These are phyloP conservation scores for Brenthis daphne DNA, from an alignment of 2,888 invertebrate genomes.

Conservation along the genomic window DNA sequence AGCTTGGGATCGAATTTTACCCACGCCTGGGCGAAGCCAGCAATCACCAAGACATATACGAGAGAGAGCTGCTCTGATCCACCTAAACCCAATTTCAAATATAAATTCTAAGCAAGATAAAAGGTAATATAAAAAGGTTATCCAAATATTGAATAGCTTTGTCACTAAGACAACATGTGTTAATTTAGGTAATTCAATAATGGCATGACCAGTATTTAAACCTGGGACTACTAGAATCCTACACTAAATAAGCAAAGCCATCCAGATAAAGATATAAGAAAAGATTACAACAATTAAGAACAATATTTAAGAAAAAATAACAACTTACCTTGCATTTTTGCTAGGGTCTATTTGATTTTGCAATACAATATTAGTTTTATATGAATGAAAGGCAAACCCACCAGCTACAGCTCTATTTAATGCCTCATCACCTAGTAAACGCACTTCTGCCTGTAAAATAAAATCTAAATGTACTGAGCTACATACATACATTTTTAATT, in stretches of 20 bases:
- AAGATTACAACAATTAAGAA: no score
- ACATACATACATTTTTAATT: neutral
- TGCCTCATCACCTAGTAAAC: constrained; percentile 76
- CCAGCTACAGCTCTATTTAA: constrained; percentile 74
- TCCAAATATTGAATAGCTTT: neutral
- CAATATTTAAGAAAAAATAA: no score
- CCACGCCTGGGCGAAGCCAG: constrained; percentile 75
- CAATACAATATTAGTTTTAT: constrained; percentile 72
- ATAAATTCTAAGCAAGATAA: neutral
- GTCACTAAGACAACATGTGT: no score
- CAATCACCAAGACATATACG: constrained; percentile 73
- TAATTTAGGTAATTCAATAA: no score
- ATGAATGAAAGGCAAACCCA: constrained; percentile 73
- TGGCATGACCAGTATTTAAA: no score
- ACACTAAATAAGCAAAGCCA: no score
- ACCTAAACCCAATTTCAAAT: constrained; percentile 51
- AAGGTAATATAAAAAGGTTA: neutral
- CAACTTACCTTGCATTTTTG: constrained; percentile 69
- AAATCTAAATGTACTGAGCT: neutral
- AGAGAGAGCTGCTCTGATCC: constrained; percentile 73
- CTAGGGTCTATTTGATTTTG: constrained; percentile 72
- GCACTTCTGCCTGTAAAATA: constrained; percentile 69
- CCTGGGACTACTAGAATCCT: no score
- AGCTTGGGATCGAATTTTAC: constrained; percentile 74
- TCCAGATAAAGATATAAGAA: no score